Evolutionary conservation across 1,140 invertebrate genomes (phyloP).

Genomic region (Drosophila subobscura): DNA sequence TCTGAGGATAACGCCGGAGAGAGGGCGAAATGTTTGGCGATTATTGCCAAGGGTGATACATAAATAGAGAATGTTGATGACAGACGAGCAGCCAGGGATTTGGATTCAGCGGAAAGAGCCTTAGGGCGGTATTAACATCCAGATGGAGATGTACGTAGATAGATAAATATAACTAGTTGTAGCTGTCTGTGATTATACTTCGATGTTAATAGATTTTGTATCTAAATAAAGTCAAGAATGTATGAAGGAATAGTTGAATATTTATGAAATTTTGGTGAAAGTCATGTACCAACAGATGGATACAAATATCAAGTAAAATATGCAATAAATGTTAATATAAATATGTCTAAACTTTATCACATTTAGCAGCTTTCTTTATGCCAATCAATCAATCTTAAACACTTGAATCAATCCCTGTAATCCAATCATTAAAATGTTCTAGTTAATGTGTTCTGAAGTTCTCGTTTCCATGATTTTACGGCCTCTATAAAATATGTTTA

Average conservation of each 20-base stretch:
- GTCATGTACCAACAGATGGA: neutral
- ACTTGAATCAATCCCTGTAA: constrained; percentile 5
- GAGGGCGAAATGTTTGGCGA: constrained; percentile 55
- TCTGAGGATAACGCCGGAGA: neutral
- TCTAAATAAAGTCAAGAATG: no score
- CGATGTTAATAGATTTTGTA: no score
- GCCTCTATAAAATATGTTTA: constrained; percentile 59
- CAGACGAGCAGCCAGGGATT: constrained; percentile 9
- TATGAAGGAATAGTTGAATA: no score
- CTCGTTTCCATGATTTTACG: constrained; percentile 46
- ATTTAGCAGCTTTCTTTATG: no score
- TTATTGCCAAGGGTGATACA: constrained; percentile 72
- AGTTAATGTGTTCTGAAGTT: constrained; percentile 25
- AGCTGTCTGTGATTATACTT: no score
- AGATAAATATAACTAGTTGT: neutral
- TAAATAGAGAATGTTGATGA: constrained; percentile 30
- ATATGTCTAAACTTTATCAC: neutral
- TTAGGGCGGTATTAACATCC: neutral
- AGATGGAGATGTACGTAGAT: neutral
- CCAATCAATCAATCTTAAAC: constrained; percentile 12
- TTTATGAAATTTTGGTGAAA: no score
- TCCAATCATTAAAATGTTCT: constrained; percentile 13
- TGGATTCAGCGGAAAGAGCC: neutral
- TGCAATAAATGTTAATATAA: neutral
- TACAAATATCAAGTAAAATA: neutral